Percentiles rank a stretch among this genome's conserved stretches.
These are phyloP conservation scores for Imbricaverruca yamaguchii DNA, from an alignment of 2,888 invertebrate genomes.

Conservation along the genomic window DNA sequence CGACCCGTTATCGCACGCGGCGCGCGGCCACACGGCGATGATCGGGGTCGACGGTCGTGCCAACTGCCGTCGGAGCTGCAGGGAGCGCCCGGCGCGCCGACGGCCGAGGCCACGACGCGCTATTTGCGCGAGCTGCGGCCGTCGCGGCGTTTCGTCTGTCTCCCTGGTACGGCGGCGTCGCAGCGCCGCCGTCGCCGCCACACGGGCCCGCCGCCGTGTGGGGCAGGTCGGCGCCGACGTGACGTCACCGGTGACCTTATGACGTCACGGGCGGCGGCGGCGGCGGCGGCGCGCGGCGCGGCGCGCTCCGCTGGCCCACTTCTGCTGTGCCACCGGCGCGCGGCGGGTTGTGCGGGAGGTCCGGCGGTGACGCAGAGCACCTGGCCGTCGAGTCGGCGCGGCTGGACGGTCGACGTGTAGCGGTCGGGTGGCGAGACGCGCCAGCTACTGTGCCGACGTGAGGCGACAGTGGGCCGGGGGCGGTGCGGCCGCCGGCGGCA, in stretches of 20 bases:
- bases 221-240: slow-evolving; percentile 5
- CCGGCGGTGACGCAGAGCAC: not conserved
- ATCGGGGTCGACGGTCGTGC: too few species aligned
- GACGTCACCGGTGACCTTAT: slow-evolving; percentile 18
- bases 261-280: not conserved
- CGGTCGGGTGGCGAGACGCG: not conserved
- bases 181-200: not conserved
- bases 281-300: not conserved
- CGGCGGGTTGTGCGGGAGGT: not conserved
- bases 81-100: too few species aligned
- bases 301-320: not conserved
- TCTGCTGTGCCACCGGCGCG: not conserved
- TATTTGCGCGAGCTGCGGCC: not conserved
- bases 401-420: too few species aligned
- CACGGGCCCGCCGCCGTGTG: not conserved
- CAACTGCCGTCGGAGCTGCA: too few species aligned
- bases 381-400: not conserved
- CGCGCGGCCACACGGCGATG: too few species aligned
- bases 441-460: not conserved
- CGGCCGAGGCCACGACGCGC: too few species aligned
- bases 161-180: not conserved
- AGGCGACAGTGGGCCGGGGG: not conserved
- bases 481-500: not conserved
- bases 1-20: too few species aligned
- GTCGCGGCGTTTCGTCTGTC: too few species aligned